A percentile compares a stretch with the other conserved stretches of the same genome.
Evolutionary conservation across 2,888 invertebrate genomes (phyloP).

Genomic region (Drosophila formosana): DNA sequence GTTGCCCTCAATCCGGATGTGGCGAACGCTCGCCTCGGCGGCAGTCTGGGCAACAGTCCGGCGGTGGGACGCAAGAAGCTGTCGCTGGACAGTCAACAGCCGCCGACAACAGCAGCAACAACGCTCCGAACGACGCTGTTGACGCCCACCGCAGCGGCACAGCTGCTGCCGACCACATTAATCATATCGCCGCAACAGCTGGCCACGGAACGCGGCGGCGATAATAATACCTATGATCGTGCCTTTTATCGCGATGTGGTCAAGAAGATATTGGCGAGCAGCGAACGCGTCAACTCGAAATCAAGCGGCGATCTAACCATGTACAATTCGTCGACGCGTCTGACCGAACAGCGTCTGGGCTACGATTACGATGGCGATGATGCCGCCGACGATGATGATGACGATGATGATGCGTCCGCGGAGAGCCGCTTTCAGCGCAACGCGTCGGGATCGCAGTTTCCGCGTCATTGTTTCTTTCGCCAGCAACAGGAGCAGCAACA

Average conservation of each 20-base stretch:
- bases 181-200: slow-evolving; percentile 23
- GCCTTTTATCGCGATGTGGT: slow-evolving; percentile 83
- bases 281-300: slow-evolving; percentile 83
- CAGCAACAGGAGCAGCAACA: slow-evolving; percentile 58
- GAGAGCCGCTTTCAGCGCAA: slow-evolving; percentile 81
- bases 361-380: slow-evolving; percentile 31
- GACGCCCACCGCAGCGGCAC: slow-evolving; percentile 8
- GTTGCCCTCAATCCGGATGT: slow-evolving; percentile 1
- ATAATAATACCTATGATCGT: slow-evolving; percentile 84
- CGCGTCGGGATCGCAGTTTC: slow-evolving; percentile 84
- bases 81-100: slow-evolving; percentile 83
- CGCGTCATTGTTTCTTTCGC: slow-evolving; percentile 84
- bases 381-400: slow-evolving; percentile 14
- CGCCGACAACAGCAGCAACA: not conserved
- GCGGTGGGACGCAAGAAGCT: slow-evolving; percentile 83
- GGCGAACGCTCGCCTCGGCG: slow-evolving; percentile 49
- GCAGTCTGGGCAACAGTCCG: slow-evolving; percentile 80
- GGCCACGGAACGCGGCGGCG: slow-evolving; percentile 55
- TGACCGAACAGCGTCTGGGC: slow-evolving; percentile 43
- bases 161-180: not conserved
- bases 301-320: slow-evolving; percentile 85
- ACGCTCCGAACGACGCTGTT: not conserved
- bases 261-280: slow-evolving; percentile 81
- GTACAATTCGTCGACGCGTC: slow-evolving; percentile 80
- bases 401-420: slow-evolving; percentile 37